A percentile compares a stretch with the other conserved stretches of the same genome.
Evolutionary conservation across 2,888 invertebrate species (phyloP).

Genomic region (Halictus quadricinctus): DNA sequence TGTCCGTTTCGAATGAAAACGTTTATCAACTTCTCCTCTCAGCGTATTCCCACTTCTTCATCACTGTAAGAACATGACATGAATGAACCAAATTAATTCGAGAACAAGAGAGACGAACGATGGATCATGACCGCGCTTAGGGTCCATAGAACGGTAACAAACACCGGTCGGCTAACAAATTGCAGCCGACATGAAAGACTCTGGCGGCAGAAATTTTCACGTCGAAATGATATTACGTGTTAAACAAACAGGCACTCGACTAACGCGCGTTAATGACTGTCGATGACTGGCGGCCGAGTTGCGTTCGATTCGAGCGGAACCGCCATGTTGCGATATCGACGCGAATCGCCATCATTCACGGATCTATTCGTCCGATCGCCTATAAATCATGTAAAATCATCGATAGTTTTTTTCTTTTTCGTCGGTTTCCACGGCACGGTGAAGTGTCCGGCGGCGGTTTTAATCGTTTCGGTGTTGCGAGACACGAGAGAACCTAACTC

Average conservation of each 20-base stretch:
- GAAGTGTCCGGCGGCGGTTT: slow-evolving; percentile 8
- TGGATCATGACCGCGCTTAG: too few relatives aligned
- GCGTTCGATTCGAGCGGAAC: slow-evolving; percentile 34
- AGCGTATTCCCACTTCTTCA: neutral
- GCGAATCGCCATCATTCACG: slow-evolving; percentile 36
- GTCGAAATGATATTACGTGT: neutral
- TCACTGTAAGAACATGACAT: neutral
- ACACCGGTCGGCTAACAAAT: neutral
- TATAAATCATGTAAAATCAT: slow-evolving; percentile 37
- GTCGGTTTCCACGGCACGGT: neutral
- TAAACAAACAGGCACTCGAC: neutral
- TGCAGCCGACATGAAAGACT: neutral
- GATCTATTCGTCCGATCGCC: slow-evolving; percentile 13
- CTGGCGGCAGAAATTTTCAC: neutral
- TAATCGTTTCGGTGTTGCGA: slow-evolving; percentile 27
- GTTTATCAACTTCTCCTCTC: neutral
- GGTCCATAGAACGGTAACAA: neutral
- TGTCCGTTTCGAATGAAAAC: neutral
- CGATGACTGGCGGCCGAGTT: slow-evolving; percentile 26
- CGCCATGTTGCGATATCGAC: slow-evolving; percentile 31
- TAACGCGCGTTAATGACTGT: neutral
- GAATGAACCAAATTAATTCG: neutral
- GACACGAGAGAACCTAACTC: neutral
- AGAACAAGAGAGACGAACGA: neutral
- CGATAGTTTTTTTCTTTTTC: neutral